Percentiles rank a stretch among this genome's conserved stretches.
These are phyloP conservation scores for Lithophane ornitopus DNA, from an alignment of 2,888 invertebrate genomes.

Conservation along the genomic window DNA sequence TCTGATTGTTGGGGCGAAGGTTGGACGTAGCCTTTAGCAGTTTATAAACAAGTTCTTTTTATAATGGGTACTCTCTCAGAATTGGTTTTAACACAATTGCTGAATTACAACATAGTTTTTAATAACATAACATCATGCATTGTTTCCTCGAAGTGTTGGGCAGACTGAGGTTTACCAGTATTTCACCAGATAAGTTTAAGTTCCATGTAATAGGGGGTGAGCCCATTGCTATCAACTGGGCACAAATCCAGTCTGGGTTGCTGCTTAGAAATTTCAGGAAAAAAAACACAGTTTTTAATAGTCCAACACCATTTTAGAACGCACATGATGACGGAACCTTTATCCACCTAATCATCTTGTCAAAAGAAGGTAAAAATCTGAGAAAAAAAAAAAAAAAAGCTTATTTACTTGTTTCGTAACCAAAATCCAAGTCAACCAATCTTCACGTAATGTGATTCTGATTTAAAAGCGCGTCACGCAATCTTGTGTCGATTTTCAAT, in stretches of 20 bases:
- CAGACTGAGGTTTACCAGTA: neutral
- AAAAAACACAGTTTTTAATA: neutral
- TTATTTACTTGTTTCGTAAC: slow-evolving; percentile 6
- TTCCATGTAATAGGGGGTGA: neutral
- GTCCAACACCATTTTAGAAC: too few species aligned
- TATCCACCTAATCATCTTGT: neutral
- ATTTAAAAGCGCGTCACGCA: slow-evolving; percentile 47
- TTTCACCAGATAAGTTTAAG: neutral
- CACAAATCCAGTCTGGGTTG: neutral
- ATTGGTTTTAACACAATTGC: neutral
- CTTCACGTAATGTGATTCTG: slow-evolving; percentile 34
- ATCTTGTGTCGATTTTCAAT: slow-evolving; percentile 59
- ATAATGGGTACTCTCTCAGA: neutral
- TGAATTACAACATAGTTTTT: neutral
- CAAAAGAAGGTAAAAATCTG: too few species aligned
- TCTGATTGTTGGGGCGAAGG: slow-evolving; percentile 24
- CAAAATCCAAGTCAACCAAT: slow-evolving; percentile 33
- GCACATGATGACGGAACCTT: neutral
- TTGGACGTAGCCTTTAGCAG: slow-evolving; percentile 8
- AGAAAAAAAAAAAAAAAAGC: neutral
- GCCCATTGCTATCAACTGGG: too few species aligned
- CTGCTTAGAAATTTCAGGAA: neutral
- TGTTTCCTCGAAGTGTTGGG: neutral
- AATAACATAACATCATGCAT: neutral
- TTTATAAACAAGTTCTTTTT: slow-evolving; percentile 26